Evolutionary conservation across 2,113 vertebrate genomes (phyloP), one percentile per base, ranked within the genome.

Genomic region (Cygnus atratus): DNA sequence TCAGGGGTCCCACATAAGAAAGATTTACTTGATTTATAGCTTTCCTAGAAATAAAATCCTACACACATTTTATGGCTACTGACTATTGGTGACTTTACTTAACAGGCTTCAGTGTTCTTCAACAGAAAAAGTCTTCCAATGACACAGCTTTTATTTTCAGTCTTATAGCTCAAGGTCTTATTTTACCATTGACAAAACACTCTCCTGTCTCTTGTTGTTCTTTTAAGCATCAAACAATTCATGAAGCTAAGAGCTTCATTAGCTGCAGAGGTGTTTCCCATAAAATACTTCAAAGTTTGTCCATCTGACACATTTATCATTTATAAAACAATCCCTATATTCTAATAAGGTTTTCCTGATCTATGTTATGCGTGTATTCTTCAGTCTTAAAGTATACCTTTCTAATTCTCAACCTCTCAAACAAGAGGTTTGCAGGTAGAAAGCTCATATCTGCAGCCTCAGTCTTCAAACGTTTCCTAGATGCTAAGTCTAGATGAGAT

Each of bases 1-100:
- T 72, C 35, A 97, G 17, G 92, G 94, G 84, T 77, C 83, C 67
- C 78, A 46, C 7, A 4, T 98, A 87, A 97, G 94, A 96, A 88
- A 82, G 31, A 22, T 44, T 62, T 58, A 84, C 33, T 33, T 37
- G 11, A 63, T 48, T 63, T 22, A 90, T 58, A 94, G n/a, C 35
- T 82, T 74, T 44, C 66, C 37, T 70, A 92, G 78, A 95, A 90
- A 67, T 58, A 81, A 88, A 87, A 80, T 21, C 37, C 67, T 62
- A 73, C 9, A 62, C 68, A 48, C 31, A 74, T 63, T 35, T 71
- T 58, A 70, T 3, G 19, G 46, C 22, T 35, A 20, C 15, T 77
- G 43, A 17, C 1, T 55, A 84, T 10, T 29, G 74, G 46, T 0
- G 0, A 19, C 17, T 91, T 79, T 83, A 76, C 13, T 91, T 79